phyloP scores from a whole-genome alignment of 2,888 invertebrate species.

The Taphrorychus bicolor region DNA sequence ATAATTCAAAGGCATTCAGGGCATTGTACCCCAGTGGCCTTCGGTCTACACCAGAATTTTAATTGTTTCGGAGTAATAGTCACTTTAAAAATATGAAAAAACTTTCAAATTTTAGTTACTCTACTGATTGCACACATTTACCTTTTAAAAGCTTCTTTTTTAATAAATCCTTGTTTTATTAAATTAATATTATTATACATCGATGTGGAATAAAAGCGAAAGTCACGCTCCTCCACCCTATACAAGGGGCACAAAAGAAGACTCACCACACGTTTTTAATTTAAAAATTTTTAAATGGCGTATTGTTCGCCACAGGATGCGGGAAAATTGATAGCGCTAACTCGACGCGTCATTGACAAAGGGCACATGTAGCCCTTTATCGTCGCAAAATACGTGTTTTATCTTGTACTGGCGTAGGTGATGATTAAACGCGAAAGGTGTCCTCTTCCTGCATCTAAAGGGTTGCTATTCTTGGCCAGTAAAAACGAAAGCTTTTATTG shows the following conservation, averaged over 20 bases:
- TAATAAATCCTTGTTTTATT: too few species aligned
- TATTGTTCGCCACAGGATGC: slow-evolving; percentile 33
- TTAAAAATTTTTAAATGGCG: slow-evolving; percentile 29
- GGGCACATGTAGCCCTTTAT: slow-evolving; percentile 10
- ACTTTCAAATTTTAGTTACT: too few species aligned
- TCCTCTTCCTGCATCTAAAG: background rate
- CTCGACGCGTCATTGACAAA: slow-evolving; percentile 20
- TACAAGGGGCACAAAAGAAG: slow-evolving; percentile 10
- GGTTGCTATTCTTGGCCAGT: background rate
- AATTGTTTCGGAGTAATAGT: too few species aligned
- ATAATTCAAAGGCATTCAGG: too few species aligned
- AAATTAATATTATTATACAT: too few species aligned
- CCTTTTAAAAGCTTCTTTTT: too few species aligned
- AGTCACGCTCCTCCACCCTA: slow-evolving; percentile 25
- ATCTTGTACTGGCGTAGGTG: slow-evolving; percentile 11
- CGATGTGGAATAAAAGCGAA: slow-evolving; percentile 21
- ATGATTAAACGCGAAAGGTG: slow-evolving; percentile 3
- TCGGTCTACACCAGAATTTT: too few species aligned
- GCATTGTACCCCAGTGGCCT: too few species aligned
- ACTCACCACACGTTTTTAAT: slow-evolving; percentile 38
- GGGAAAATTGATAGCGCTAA: slow-evolving; percentile 35
- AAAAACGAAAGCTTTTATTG: too few species aligned
- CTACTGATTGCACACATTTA: too few species aligned
- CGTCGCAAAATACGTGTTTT: slow-evolving; percentile 25
- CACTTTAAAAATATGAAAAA: too few species aligned